Evolutionary conservation across 2,113 vertebrate species (phyloP).

Genomic region (Chloropsis hardwickii): DNA sequence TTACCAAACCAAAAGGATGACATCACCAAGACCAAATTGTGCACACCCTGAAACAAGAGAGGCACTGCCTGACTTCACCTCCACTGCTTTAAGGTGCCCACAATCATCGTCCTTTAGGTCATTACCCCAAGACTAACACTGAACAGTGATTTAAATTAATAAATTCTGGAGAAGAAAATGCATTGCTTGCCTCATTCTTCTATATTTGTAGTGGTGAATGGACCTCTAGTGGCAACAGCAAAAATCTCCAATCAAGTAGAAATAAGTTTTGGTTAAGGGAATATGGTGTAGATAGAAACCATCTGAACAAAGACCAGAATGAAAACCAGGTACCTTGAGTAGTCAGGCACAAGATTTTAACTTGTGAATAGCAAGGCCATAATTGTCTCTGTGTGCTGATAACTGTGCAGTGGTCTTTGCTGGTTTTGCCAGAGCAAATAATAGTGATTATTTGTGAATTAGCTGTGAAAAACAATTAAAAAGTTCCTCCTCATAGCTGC

Average conservation of each 20-base stretch:
- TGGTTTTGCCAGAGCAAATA: neutral
- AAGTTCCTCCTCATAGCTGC: neutral
- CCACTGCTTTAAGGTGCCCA: neutral
- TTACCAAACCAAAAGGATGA: neutral
- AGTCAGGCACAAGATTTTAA: neutral
- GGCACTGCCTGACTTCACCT: neutral
- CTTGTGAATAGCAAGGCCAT: neutral
- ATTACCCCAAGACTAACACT: neutral
- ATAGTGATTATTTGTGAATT: neutral
- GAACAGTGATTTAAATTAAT: neutral
- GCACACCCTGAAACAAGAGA: neutral
- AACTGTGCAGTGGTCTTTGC: neutral
- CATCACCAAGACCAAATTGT: neutral
- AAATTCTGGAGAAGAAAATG: neutral
- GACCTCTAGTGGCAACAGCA: constrained; percentile 73
- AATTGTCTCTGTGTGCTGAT: neutral
- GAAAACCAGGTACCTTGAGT: neutral
- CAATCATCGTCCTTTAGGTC: neutral
- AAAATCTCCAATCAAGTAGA: constrained; percentile 16
- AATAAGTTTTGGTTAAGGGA: neutral
- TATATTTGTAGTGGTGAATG: constrained; percentile 63
- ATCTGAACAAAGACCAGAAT: neutral
- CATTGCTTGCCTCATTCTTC: neutral
- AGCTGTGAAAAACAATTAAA: neutral
- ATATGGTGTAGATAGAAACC: neutral